These are phyloP conservation scores for Heterochromis multidens DNA, from an alignment of 2,113 vertebrate species.

Conservation along the genomic window DNA sequence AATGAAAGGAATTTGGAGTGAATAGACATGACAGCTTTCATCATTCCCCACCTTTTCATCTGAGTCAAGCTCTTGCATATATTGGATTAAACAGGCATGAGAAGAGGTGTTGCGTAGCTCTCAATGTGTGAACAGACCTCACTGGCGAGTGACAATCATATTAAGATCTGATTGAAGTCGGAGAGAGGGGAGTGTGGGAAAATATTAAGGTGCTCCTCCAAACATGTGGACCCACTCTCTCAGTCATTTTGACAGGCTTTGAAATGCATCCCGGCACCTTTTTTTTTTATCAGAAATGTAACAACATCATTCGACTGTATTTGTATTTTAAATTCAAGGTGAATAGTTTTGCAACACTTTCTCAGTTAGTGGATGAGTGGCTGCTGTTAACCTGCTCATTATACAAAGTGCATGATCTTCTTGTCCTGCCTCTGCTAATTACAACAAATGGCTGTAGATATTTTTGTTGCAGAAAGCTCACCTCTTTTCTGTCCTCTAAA, in stretches of 20 bases:
- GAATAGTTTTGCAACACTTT: slow-evolving; percentile 28
- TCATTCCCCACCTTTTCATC: slow-evolving; percentile 62
- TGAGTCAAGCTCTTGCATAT: slow-evolving; percentile 45
- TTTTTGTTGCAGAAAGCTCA: slow-evolving; percentile 3
- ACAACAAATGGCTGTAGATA: slow-evolving; percentile 24
- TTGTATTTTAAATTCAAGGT: slow-evolving; percentile 27
- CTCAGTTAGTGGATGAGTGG: slow-evolving; percentile 18
- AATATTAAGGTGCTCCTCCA: slow-evolving; percentile 19
- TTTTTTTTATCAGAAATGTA: slow-evolving; percentile 17
- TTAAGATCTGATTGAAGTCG: slow-evolving; percentile 30
- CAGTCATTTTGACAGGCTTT: slow-evolving; percentile 25
- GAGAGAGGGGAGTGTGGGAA: slow-evolving; percentile 10
- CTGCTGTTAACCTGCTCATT: slow-evolving; percentile 27
- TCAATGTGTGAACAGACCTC: background rate
- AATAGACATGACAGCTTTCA: slow-evolving; percentile 56
- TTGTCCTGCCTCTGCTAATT: background rate
- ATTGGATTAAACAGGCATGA: slow-evolving; percentile 50
- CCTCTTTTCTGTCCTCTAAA: slow-evolving; percentile 22
- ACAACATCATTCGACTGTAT: background rate
- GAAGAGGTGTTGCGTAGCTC: slow-evolving; percentile 41
- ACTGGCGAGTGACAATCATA: slow-evolving; percentile 13
- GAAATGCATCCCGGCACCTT: background rate
- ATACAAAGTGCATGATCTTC: slow-evolving; percentile 30
- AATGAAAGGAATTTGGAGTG: slow-evolving; percentile 66
- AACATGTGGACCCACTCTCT: slow-evolving; percentile 1